Evolutionary conservation across 2,888 invertebrate genomes (phyloP), one percentile per base, ranked within the genome.

Genomic region (Scaptodrosophila latifasciaeformis): DNA sequence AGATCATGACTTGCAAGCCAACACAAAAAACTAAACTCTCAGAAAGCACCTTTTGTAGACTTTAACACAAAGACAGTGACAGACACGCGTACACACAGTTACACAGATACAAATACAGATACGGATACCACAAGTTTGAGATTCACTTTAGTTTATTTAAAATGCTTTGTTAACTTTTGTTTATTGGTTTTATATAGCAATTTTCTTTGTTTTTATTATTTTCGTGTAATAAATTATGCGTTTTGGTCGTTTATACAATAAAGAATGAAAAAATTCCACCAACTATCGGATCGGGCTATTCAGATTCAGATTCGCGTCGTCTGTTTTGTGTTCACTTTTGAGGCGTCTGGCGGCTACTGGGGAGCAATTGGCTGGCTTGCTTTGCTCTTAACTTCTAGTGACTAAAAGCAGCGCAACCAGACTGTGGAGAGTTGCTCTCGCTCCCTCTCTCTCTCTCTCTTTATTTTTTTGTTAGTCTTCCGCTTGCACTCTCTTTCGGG

Each of bases 1-100:
- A 68, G 75, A 71, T 72, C 72, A 71, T 71, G 61, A 67, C 71
- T 59, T 57, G 65, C 59, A 67, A 65, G 53, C 55, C 58, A 53
- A 24, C 12, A 37, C 27, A 17, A 6, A 53, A 65, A 57, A 59
- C 35, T 40, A 45, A 51, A 54, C 29, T 53, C 52, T 15, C n/a
- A 46, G 47, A 13, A 46, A 60, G 31, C 49, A 44, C 59, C 59
- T 50, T 49, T 54, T 27, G 2, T 50, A 45, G 39, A 54, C 40
- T 37, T 43, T 4, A 17, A 37, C 37, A 34, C 17, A 45, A 2
- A 40, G 9, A 2, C 9, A 18, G 15, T 7, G 37, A 37, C 3
- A 18, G 15, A 17, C 15, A 17, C 10, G 37, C 37, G 7, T 37
- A 18, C 6, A 37, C 3, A 34, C 5, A 27, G 27, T 6, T 27